Evolutionary conservation across 2,888 invertebrate species (phyloP).

Genomic region (Schrankia costaestrigalis): DNA sequence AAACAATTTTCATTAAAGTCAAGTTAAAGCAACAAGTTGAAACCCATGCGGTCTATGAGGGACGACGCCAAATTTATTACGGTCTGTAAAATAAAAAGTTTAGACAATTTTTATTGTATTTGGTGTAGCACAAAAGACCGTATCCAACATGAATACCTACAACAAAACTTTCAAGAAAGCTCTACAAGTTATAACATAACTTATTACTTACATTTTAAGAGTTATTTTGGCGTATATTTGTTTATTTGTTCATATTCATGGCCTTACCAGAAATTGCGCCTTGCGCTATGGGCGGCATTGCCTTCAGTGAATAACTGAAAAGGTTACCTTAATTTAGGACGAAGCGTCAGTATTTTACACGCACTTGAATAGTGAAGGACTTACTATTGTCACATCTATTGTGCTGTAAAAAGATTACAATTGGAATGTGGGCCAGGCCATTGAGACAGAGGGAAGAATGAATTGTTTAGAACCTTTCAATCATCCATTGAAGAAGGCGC

Average conservation of each 20-base stretch:
- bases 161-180: constrained; percentile 30
- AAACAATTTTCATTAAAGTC: constrained; percentile 39
- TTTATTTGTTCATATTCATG: constrained; percentile 16
- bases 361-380: constrained; percentile 58
- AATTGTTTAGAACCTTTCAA: constrained; percentile 76
- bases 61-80: constrained; percentile 66
- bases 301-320: constrained; percentile 64
- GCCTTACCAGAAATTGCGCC: constrained; percentile 21
- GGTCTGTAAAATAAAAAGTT: constrained; percentile 48
- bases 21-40: constrained; percentile 46
- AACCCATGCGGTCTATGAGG: constrained; percentile 38
- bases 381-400: constrained; percentile 61
- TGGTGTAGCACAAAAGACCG: constrained; percentile 52
- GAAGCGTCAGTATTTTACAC: constrained; percentile 57
- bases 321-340: constrained; percentile 72
- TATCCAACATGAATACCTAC: constrained; percentile 63
- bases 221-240: too few relatives aligned
- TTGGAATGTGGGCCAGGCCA: constrained; percentile 71
- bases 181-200: too few relatives aligned
- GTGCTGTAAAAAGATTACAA: constrained; percentile 71
- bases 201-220: too few relatives aligned
- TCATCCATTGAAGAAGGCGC: constrained; percentile 76
- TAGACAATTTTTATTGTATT: constrained; percentile 56
- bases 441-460: constrained; percentile 63
- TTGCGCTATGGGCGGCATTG: constrained; percentile 62